Evolutionary conservation across 2,797 vertebrate species (phyloP), one percentile per base, ranked within the genome.

Genomic region (Xyrichtys novacula): DNA sequence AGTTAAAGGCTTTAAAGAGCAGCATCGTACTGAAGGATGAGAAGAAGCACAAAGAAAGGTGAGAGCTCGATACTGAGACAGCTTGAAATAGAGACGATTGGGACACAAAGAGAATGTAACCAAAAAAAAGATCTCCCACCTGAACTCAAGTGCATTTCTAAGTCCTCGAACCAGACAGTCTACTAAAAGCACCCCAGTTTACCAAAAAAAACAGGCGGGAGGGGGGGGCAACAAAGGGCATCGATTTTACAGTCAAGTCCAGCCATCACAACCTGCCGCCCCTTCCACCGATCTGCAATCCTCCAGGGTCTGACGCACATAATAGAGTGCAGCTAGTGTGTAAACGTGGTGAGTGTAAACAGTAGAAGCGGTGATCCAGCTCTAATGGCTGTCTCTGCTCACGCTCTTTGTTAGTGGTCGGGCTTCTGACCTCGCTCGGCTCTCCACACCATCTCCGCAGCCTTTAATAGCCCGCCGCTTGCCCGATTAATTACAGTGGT

Each of bases 311-410:
- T 64, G 34, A 5, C 34, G 69, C 12, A 12, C 65, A 54, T 79
- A 86, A 83, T 83, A 22, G 70, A 82, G 83, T 80, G 72, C 80
- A 84, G 80, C 70, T 28, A 64, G 78, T 81, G 80, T 70, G 57
- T 84, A 87, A 86, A 83, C 28, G 74, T 39, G 55, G 38, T 40
- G 65, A 73, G 73, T 74, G 81, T 87, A 85, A 89, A 86, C 80
- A 87, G 57, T 79, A 72, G 78, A 82, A 1, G 40, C 32, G 2
- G 52, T 56, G 76, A 82, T 76, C 76, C 81, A 63, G 65, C 62
- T 67, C 78, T 74, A 86, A 82, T 74, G 53, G 74, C 56, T 44
- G 68, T 63, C 59, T 83, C 44, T 61, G 71, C 58, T 74, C 28
- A 19, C 9, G 58, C 49, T 65, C 80, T 85, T 55, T 78, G 76